phyloP scores from a whole-genome alignment of 2,888 invertebrate species.

The Oscheius sp. region DNA sequence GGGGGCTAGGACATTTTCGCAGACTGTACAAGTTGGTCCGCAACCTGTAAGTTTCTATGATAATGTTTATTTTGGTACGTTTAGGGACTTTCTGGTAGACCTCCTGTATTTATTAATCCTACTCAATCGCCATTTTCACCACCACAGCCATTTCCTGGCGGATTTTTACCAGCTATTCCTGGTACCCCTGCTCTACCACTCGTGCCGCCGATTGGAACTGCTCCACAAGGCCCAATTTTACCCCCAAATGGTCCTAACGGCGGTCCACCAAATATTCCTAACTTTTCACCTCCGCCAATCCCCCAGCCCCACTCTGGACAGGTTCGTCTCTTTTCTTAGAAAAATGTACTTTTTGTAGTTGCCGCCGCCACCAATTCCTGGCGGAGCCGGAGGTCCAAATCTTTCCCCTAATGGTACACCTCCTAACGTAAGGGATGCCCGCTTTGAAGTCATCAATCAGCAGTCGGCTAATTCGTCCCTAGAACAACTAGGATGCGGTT shows the following conservation, averaged over 20 bases:
- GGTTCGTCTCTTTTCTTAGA: not conserved
- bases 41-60: not conserved
- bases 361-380: slow-evolving; percentile 4
- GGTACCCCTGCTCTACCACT: slow-evolving; percentile 13
- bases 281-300: slow-evolving; percentile 3
- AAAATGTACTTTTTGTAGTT: not conserved
- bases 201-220: slow-evolving; percentile 37
- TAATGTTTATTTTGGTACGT: not conserved
- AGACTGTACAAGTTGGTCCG: slow-evolving; percentile 18
- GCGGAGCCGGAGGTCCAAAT: slow-evolving; percentile 5
- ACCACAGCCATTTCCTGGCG: slow-evolving; percentile 8
- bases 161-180: slow-evolving; percentile 26
- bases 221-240: slow-evolving; percentile 40
- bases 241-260: slow-evolving; percentile 1
- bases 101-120: not conserved
- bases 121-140: not conserved
- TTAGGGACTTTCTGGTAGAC: not conserved
- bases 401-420: slow-evolving; percentile 19
- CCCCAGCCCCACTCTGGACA: not conserved
- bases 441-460: slow-evolving; percentile 36
- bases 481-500: slow-evolving; percentile 70
- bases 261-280: slow-evolving; percentile 6
- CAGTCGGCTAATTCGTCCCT: slow-evolving; percentile 43
- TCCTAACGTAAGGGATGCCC: not conserved
- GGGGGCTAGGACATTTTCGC: slow-evolving; percentile 21